These are phyloP conservation scores for Tortrix viridana DNA, from an alignment of 2,888 invertebrate genomes.

Conservation along the genomic window DNA sequence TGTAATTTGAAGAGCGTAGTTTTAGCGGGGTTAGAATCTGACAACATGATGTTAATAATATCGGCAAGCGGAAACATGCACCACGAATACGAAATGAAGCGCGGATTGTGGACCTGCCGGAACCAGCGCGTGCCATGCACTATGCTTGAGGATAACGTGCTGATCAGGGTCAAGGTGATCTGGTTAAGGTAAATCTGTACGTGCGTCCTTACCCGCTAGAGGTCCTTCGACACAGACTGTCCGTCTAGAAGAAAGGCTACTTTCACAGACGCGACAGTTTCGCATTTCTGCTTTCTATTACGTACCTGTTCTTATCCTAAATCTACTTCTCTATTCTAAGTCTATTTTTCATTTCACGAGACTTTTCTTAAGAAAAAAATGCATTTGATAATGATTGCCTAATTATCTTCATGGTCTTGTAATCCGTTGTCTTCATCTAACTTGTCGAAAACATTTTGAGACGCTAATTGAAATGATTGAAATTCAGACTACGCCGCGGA, in stretches of 20 bases:
- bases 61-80: constrained; percentile 77
- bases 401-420: background rate
- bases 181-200: constrained; percentile 34
- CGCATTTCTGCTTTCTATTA: constrained; percentile 17
- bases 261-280: constrained; percentile 25
- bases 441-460: constrained; percentile 22
- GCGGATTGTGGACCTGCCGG: constrained; percentile 50
- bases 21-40: constrained; percentile 56
- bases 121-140: constrained; percentile 59
- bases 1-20: constrained; percentile 3
- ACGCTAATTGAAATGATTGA: constrained; percentile 48
- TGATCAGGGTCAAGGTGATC: constrained; percentile 61
- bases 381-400: background rate
- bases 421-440: background rate
- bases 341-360: background rate
- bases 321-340: too few relatives aligned
- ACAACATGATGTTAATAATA: constrained; percentile 74
- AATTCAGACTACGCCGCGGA: constrained; percentile 72
- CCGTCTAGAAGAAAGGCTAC: constrained; percentile 25
- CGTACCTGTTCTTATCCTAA: background rate
- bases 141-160: constrained; percentile 61
- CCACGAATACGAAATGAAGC: constrained; percentile 76
- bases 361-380: background rate
- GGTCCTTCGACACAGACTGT: constrained; percentile 21
- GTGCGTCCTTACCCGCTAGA: constrained; percentile 25